Evolutionary conservation across 1,140 invertebrate genomes (phyloP).

Genomic region (Lepidostoma basale): DNA sequence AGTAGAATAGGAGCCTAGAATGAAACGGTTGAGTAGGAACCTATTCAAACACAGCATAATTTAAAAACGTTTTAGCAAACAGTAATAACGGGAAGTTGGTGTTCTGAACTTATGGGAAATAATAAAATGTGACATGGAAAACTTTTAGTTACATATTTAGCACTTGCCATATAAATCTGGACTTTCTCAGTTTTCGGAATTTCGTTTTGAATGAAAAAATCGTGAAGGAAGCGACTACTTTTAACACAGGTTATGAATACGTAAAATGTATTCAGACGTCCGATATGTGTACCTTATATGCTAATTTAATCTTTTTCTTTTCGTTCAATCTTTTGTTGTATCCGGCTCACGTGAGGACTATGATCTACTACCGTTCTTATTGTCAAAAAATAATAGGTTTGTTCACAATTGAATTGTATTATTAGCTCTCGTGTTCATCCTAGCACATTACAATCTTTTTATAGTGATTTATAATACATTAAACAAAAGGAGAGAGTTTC

Average conservation of each 20-base stretch:
- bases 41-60: too few relatives aligned
- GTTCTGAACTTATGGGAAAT: too few relatives aligned
- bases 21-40: too few relatives aligned
- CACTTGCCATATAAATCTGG: slow-evolving; percentile 21
- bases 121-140: too few relatives aligned
- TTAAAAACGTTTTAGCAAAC: too few relatives aligned
- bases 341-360: slow-evolving; percentile 25
- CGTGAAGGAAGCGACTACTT: slow-evolving; percentile 40
- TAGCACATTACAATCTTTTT: too few relatives aligned
- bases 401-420: slow-evolving; percentile 1
- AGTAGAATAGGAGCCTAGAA: too few relatives aligned
- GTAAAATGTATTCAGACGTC: slow-evolving; percentile 16
- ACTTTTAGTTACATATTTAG: background rate
- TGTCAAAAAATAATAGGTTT: background rate
- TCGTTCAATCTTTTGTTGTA: slow-evolving; percentile 19
- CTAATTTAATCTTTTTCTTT: slow-evolving; percentile 11
- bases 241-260: slow-evolving; percentile 30
- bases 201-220: slow-evolving; percentile 23
- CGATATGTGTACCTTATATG: slow-evolving; percentile 29
- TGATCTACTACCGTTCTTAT: slow-evolving; percentile 27
- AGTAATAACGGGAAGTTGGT: too few relatives aligned
- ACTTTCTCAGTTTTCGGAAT: slow-evolving; percentile 30
- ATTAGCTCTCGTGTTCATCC: too few relatives aligned
- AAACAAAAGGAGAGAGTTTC: too few relatives aligned
- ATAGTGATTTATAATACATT: too few relatives aligned